Conservation (phyloP, 2,797 vertebrate species). For the Chaetophractus vellerosus region DNA sequence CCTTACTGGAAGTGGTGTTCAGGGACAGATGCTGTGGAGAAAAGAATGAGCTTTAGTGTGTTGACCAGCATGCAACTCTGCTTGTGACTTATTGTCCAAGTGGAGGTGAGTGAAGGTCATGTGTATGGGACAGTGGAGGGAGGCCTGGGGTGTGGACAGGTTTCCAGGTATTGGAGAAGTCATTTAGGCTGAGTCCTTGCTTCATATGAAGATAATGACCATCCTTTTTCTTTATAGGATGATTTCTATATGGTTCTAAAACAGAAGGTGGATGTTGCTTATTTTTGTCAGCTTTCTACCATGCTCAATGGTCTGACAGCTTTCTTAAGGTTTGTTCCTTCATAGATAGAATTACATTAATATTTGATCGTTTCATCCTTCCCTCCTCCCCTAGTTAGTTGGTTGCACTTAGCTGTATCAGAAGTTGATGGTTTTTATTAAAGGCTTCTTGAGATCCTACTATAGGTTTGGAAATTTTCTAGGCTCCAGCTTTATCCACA, state of each 20-base stretch:
- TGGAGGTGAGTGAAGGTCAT: not conserved
- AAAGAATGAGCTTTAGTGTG: no score
- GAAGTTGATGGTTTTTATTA: not conserved
- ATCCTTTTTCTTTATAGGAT: not conserved
- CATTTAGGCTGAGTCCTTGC: not conserved
- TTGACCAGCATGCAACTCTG: accelerated
- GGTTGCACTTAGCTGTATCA: not conserved
- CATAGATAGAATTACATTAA: not conserved
- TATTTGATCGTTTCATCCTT: no score
- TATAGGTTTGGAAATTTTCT: not conserved
- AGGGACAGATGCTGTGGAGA: no score
- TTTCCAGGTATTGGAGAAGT: not conserved
- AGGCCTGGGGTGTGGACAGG: not conserved
- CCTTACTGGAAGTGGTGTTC: not conserved
- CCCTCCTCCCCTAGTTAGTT: not conserved
- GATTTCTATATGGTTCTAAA: not conserved
- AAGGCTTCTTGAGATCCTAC: not conserved
- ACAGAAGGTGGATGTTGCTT: not conserved
- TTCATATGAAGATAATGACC: not conserved
- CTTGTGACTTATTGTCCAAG: not conserved
- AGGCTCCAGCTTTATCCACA: not conserved
- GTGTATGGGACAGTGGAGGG: not conserved
- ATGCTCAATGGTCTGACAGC: not conserved
- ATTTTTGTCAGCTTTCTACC: not conserved
- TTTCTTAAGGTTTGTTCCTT: not conserved